Evolutionary conservation across 2,113 vertebrate genomes (phyloP).

Genomic region (Phocoena phocoena): DNA sequence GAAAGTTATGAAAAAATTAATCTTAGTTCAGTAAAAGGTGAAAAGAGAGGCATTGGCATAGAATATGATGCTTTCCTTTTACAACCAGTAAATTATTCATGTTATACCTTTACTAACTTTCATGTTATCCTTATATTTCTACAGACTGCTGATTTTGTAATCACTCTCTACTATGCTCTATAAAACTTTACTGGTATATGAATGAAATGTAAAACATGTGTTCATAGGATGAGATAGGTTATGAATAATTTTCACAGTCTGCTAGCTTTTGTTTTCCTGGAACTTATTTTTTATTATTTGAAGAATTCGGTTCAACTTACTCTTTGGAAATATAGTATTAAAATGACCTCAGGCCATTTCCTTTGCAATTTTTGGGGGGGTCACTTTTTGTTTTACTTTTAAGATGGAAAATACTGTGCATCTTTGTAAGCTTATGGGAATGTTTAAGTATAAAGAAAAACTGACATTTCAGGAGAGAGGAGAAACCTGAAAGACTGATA

Average conservation of each 20-base stretch:
- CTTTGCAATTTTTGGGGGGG: background rate
- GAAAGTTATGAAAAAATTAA: background rate
- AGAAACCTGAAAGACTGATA: background rate
- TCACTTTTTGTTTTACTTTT: background rate
- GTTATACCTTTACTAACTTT: background rate
- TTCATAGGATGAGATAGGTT: background rate
- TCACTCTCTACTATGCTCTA: background rate
- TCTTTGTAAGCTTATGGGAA: background rate
- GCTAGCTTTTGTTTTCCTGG: background rate
- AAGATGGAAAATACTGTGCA: background rate
- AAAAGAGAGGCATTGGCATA: background rate
- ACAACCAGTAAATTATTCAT: background rate
- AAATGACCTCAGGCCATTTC: background rate
- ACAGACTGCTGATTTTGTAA: background rate
- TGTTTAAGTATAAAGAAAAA: background rate
- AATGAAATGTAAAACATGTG: background rate
- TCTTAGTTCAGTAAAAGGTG: background rate
- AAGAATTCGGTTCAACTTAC: background rate
- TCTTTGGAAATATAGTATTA: background rate
- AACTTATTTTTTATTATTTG: conserved; percentile 2
- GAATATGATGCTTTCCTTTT: background rate
- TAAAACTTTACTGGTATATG: background rate
- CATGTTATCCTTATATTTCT: background rate
- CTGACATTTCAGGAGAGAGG: background rate
- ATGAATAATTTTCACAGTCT: background rate